Evolutionary conservation across 2,113 vertebrate species (phyloP).

Genomic region (Carassius auratus): DNA sequence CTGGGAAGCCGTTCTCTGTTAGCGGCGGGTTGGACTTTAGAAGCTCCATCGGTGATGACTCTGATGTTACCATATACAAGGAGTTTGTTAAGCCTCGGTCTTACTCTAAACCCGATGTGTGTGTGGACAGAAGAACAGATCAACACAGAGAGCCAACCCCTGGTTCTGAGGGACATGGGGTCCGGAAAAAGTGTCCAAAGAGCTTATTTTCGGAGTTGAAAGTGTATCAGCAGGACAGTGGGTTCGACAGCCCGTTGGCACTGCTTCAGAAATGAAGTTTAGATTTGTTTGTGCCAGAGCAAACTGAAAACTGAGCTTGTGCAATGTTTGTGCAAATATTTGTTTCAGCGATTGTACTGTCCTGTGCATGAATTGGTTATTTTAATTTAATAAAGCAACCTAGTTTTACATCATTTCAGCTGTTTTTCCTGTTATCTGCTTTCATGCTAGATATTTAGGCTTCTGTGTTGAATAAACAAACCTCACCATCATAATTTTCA

Average conservation of each 20-base stretch:
- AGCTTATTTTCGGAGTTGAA: constrained; percentile 68
- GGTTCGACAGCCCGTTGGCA: constrained; percentile 79
- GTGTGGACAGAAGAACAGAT: constrained; percentile 7
- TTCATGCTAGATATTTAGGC: background rate
- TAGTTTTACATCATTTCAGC: background rate
- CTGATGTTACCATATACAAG: constrained; percentile 70
- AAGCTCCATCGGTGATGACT: constrained; percentile 51
- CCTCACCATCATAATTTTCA: background rate
- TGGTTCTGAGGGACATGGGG: constrained; percentile 65
- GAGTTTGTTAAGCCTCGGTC: constrained; percentile 59
- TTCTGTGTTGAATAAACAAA: background rate
- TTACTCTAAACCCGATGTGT: constrained; percentile 36
- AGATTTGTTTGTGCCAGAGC: background rate
- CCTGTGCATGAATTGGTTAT: background rate
- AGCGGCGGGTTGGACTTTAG: constrained; percentile 53
- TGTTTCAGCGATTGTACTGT: background rate
- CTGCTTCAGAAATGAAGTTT: constrained; percentile 59
- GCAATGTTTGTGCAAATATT: background rate
- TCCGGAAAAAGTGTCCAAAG: constrained; percentile 44
- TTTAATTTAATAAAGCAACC: constrained; percentile 34
- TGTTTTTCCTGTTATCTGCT: background rate
- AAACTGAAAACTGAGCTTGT: background rate
- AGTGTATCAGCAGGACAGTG: constrained; percentile 79
- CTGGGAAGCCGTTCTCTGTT: constrained; percentile 40
- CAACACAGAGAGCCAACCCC: constrained; percentile 66